phyloP scores from a whole-genome alignment of 2,113 vertebrate genomes.

The Hippotragus niger region DNA sequence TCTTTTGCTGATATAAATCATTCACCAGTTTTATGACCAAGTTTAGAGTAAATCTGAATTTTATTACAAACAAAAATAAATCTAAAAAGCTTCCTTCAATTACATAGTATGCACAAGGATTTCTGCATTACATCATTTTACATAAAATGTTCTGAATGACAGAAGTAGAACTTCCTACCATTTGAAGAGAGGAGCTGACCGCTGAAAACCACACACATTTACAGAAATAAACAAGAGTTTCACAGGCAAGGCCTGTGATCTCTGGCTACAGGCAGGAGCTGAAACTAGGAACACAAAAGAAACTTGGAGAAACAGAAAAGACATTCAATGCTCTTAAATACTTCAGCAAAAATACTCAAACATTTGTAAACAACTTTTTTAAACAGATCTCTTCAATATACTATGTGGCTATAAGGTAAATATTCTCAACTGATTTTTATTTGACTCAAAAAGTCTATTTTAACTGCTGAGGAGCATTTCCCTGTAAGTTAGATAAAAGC shows the following conservation, averaged over 20 bases:
- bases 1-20: slow-evolving; percentile 72
- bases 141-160: slow-evolving; percentile 70
- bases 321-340: slow-evolving; percentile 52
- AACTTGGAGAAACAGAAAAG: slow-evolving; percentile 46
- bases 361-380: slow-evolving; percentile 73
- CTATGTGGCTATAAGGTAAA: slow-evolving; percentile 37
- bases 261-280: slow-evolving; percentile 37
- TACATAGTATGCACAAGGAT: slow-evolving; percentile 75
- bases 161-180: slow-evolving; percentile 38
- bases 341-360: slow-evolving; percentile 66
- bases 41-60: slow-evolving; percentile 76
- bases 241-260: slow-evolving; percentile 54
- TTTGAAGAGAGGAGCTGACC: slow-evolving; percentile 28
- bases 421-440: slow-evolving; percentile 54
- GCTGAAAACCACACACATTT: slow-evolving; percentile 44
- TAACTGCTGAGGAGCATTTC: background rate
- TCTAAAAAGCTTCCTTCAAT: slow-evolving; percentile 70
- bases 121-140: slow-evolving; percentile 76
- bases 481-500: slow-evolving; percentile 16
- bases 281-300: slow-evolving; percentile 58
- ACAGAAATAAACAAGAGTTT: slow-evolving; percentile 33
- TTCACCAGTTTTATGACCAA: slow-evolving; percentile 71
- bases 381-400: slow-evolving; percentile 64
- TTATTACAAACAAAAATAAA: slow-evolving; percentile 76
- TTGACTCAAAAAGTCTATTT: slow-evolving; percentile 43